phyloP scores from a whole-genome alignment of 2,797 vertebrate species.

The Rhadinocentrus ornatus region DNA sequence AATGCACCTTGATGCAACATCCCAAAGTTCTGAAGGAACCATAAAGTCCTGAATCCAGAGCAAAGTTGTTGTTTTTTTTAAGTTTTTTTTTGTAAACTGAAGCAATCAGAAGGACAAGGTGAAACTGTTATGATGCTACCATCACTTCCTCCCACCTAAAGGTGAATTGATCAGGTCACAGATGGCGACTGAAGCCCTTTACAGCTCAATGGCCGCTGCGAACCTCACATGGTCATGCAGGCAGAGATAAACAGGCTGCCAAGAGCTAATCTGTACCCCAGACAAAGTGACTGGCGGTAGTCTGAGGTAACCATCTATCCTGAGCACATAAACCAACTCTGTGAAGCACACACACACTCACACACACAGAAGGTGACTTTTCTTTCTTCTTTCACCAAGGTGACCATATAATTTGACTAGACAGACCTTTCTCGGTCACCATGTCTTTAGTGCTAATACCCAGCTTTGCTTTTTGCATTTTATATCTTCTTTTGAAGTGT shows the following conservation, averaged over 20 bases:
- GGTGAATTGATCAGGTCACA: slow-evolving; percentile 50
- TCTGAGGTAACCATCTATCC: slow-evolving; percentile 35
- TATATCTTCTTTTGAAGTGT: slow-evolving; percentile 58
- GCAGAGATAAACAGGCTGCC: slow-evolving; percentile 46
- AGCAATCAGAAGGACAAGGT: slow-evolving; percentile 25
- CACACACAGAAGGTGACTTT: slow-evolving; percentile 47
- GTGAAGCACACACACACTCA: slow-evolving; percentile 19
- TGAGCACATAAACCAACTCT: slow-evolving; percentile 31
- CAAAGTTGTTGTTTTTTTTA: not conserved
- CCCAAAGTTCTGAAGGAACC: not conserved
- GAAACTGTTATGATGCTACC: slow-evolving; percentile 21
- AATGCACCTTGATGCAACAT: not conserved
- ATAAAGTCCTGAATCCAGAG: not conserved
- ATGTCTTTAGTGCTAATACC: slow-evolving; percentile 40
- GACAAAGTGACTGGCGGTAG: slow-evolving; percentile 58
- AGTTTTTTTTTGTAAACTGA: not conserved
- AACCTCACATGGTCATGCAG: slow-evolving; percentile 49
- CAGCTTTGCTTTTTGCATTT: slow-evolving; percentile 59
- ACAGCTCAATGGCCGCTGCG: slow-evolving; percentile 35
- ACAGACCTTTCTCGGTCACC: slow-evolving; percentile 52
- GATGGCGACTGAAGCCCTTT: slow-evolving; percentile 39
- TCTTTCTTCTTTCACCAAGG: slow-evolving; percentile 56
- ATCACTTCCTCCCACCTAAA: slow-evolving; percentile 36
- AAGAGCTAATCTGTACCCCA: slow-evolving; percentile 37
- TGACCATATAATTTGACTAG: slow-evolving; percentile 60